These are phyloP conservation scores for Romanogobio albipinnatus DNA, from an alignment of 2,113 vertebrate genomes.

Conservation along the genomic window DNA sequence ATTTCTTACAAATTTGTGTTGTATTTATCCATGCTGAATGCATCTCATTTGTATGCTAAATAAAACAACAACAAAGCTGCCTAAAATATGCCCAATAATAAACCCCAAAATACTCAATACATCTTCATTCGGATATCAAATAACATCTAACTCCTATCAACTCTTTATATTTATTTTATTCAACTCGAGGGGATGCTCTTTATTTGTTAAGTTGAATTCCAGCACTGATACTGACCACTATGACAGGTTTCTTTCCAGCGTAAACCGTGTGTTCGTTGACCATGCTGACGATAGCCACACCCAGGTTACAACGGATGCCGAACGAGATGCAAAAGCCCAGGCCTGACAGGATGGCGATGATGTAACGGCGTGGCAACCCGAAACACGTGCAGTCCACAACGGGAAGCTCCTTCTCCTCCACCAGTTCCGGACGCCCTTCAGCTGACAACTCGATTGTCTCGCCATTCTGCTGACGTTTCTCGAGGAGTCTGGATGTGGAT, in stretches of 20 bases:
- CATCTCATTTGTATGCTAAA: not conserved
- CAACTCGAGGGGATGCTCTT: not conserved
- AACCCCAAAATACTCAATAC: not conserved
- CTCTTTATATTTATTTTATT: not conserved
- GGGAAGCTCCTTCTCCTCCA: constrained; percentile 87
- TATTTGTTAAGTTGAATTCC: not conserved
- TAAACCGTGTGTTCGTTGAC: constrained; percentile 91
- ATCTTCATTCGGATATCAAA: not conserved
- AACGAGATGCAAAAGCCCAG: constrained; percentile 95
- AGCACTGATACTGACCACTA: constrained; percentile 77
- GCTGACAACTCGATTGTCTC: constrained; percentile 90
- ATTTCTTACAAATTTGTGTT: not conserved
- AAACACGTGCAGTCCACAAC: constrained; percentile 91
- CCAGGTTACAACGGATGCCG: constrained; percentile 92
- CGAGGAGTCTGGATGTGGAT: constrained; percentile 77
- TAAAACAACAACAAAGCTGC: too few relatives aligned
- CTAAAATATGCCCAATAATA: not conserved
- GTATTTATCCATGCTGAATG: not conserved
- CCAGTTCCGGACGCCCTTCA: constrained; percentile 80
- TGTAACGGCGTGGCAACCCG: constrained; percentile 88
- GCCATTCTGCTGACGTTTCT: constrained; percentile 84
- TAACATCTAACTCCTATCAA: not conserved
- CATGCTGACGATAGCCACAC: constrained; percentile 95
- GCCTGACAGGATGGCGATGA: constrained; percentile 92
- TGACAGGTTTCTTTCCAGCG: constrained; percentile 82